Evolutionary conservation across 1,140 invertebrate genomes (phyloP), one percentile per base, ranked within the genome.

Genomic region (Drosophila takahashii): DNA sequence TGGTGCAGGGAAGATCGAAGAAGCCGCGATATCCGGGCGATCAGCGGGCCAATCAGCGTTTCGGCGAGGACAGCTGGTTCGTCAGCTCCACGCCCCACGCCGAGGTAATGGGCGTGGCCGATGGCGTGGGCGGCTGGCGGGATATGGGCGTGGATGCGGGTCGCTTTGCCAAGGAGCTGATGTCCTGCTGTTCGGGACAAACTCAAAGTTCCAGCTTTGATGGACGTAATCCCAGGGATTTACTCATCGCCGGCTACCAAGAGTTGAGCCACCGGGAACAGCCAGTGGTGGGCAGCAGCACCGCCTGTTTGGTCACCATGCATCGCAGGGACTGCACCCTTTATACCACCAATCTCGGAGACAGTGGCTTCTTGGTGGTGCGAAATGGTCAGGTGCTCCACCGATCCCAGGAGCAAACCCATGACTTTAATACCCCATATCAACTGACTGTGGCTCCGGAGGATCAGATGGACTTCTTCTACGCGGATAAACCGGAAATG

Each of bases 1-100:
- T 50, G 6, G 51, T 87, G 0, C 83, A 86, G 54, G 83, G 81
- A 0, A 50, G 13, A 5, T 69, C 77, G 6, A 74, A 77, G 56
- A 26, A 59, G 11, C n/a, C 39, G 22, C 16, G 6, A 2, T 36
- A 13, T 5, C 18, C 9, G 2, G 32, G 13, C 3, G 13, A 32
- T 32, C 29, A n/a, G 5, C 27, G 3, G 3, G 13, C n/a, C 1
- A 45, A 10, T 18, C 27, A 39, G 5, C 76, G 84, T 0, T 87
- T 48, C 41, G 83, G 83, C 2, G 83, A 87, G 54, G 79, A 87
- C 41, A 83, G 84, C 39, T 87, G 60, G 71, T 87, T 87, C 29
- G 8, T 77, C 2, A 54, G 54, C 47, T 72, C 65, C n/a, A 79
- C 83, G 26, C 71, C 76, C 2, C 50, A 22, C 18, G 79, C 83